Evolutionary conservation across 2,888 invertebrate species (phyloP), one percentile per base, ranked within the genome.

Genomic region (Sarcophaga caerulescens): DNA sequence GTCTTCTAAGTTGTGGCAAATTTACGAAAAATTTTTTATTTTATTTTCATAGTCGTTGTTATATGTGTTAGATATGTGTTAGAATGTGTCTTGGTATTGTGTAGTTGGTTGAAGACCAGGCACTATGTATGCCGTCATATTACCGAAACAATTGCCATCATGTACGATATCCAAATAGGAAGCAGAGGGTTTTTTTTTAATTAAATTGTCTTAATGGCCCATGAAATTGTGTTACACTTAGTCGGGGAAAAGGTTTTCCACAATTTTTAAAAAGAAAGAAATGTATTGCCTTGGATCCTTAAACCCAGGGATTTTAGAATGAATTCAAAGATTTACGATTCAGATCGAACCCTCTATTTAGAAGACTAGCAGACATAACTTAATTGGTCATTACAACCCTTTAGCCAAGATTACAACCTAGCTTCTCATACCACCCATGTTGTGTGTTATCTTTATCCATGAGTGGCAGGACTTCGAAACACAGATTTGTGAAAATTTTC

Each of bases 1-100:
- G 66, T 59, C 62, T 71, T 71, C 35, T 35, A 1, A 23, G 52
- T 60, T 74, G 44, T 79, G 74, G 35, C 62, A 81, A 85, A 63
- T 73, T 63, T 79, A 52, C 25, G 52, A 47, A 10, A 68, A 62
- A 60, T 12, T 73, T 71, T 52, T 17, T 45, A 70, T 45, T 65
- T 68, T 25, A 0, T 73, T 68, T 78, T 52, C 17, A 3, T 52
- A 17, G 12, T 35, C 35, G 35, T 17, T 17, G 11, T 47, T 4
- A 4, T 14, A 0, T 0, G 0, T 17, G 17, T 52, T 60, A 45
- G 1, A 8, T 35, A 35, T 35, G 35, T 35, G 52, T 52, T 14
- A 5, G 17, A 17, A 17, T 69, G 47, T 52, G 6, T 44, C 3
- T 62, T n/a, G 14, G 23, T 63, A 68, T 12, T 25, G 60, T 52